Base-by-base conservation (phyloP, 2,888 invertebrate genomes). In the Amiota minor region DNA sequence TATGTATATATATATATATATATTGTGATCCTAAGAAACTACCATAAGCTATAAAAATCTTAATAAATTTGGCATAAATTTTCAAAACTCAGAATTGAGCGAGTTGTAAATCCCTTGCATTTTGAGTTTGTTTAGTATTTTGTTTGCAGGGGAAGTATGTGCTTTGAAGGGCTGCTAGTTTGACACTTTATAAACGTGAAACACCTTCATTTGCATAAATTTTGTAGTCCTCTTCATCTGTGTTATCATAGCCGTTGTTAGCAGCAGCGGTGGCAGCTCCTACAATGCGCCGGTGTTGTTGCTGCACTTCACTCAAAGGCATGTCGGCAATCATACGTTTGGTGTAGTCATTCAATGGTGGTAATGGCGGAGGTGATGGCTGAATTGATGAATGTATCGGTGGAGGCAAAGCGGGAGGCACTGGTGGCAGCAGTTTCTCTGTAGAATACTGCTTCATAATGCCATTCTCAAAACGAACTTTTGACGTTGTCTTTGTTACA, bases 181-280 rank as follows among this genome's bases (percentile, higher is more conserved):
- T 35, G 16, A 50, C n/a, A 23, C 8, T 18, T 76, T 78, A 88
- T 18, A 88, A 82, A 49, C 88, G 79, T 1, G 88, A 88, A 9
- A 88, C 72, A 12, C 82, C 86, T 73, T 88, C 87, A 69, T 88
- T 88, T 23, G 78, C 81, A 80, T 87, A 87, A 46, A 81, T 80
- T 72, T 85, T 80, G 6, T 77, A 75, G 65, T 77, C 75, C 65
- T 73, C 62, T 49, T 80, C 79, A 23, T 18, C 12, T 18, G 56
- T 46, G 12, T 55, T 70, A 3, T 56, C 20, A 45, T 70, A 59
- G 11, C 59, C 70, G 4, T 49, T 59, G 46, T 70, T 12, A 9
- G 9, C 16, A 16, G 18, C 56, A 20, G 20, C 65, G 3, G 18
- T n/a, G 10, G 4, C 10, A 1, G 65, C n/a, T 47, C 16, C 14